Evolutionary conservation across 2,797 vertebrate species (phyloP).

Genomic region (Nyctibius grandis): DNA sequence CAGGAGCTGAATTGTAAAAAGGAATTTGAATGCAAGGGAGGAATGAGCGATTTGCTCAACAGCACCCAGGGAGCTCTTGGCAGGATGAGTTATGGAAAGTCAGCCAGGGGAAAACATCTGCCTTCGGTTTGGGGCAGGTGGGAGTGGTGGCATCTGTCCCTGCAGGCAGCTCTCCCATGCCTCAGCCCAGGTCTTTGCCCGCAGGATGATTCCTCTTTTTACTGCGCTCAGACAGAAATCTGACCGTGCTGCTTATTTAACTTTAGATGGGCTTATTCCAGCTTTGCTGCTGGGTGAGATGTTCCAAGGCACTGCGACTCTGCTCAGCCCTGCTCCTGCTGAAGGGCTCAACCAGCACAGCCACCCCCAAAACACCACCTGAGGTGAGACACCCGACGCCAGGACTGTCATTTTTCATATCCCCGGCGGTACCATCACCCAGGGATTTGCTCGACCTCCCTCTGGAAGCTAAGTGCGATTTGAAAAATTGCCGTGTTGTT

Average conservation of each 20-base stretch:
- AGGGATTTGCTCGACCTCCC: background rate
- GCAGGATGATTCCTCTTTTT: background rate
- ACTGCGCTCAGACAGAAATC: background rate
- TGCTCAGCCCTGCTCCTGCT: background rate
- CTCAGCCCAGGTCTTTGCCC: background rate
- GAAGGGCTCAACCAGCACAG: background rate
- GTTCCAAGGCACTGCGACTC: background rate
- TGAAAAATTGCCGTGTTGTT: background rate
- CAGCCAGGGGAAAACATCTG: background rate
- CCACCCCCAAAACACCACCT: fast-evolving
- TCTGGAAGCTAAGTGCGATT: background rate
- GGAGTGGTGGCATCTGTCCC: background rate
- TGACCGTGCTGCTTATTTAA: background rate
- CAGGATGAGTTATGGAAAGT: background rate
- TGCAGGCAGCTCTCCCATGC: background rate
- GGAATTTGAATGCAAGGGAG: background rate
- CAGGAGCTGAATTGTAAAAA: background rate
- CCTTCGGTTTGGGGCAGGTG: background rate
- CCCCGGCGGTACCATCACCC: background rate
- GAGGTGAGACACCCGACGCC: fast-evolving
- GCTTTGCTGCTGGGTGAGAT: background rate
- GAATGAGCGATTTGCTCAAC: background rate
- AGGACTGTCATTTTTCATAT: fast-evolving
- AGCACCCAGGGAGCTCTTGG: background rate
- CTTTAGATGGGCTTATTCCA: background rate